Base-by-base conservation (phyloP, 1,140 invertebrate species). In the Drosophila guanche region DNA sequence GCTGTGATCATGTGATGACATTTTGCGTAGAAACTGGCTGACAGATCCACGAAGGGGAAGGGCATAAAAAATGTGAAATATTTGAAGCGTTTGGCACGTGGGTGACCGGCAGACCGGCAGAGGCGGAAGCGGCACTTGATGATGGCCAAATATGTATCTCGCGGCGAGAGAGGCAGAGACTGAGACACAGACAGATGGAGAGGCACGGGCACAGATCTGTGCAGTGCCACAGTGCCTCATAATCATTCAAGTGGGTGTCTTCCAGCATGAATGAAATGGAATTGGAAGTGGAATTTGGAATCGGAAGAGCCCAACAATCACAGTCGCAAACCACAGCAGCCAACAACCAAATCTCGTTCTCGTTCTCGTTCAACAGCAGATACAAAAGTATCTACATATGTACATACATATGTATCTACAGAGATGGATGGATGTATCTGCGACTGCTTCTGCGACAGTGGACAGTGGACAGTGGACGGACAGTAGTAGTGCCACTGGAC, bases 51-150 rank as follows among this genome's bases (percentile, higher is more conserved):
- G 4, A 37, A 0, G 25, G 25, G 25, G 8, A 3, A 3, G 8
- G 33, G 33, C 33, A 37, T 12, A 37, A 25, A 51, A n/a, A 22
- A 12, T 43, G 14, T 14, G 25, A 45, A 51, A 60, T 70, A 75
- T 76, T 50, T 69, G 56, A 70, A 42, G 62, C 57, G 58, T 66
- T 68, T 62, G 66, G 71, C 66, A 85, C 62, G 79, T 79, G 80
- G 76, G 76, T 84, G 80, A 69, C 42, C 56, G 69, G 33, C 33
- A n/a, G 53, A 47, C 45, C 56, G 59, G 68, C 66, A 79, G 79
- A 79, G 79, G 76, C 80, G 80, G 80, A 84, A 84, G 67, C 56
- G 55, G 47, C 69, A 81, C 79, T 81, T 83, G 48, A 81, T 54
- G 67, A 69, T 74, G 48, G 54, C 68, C 54, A 65, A 70, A 79